Evolutionary conservation across 2,888 invertebrate species (phyloP).

Genomic region (Thera obeliscata): DNA sequence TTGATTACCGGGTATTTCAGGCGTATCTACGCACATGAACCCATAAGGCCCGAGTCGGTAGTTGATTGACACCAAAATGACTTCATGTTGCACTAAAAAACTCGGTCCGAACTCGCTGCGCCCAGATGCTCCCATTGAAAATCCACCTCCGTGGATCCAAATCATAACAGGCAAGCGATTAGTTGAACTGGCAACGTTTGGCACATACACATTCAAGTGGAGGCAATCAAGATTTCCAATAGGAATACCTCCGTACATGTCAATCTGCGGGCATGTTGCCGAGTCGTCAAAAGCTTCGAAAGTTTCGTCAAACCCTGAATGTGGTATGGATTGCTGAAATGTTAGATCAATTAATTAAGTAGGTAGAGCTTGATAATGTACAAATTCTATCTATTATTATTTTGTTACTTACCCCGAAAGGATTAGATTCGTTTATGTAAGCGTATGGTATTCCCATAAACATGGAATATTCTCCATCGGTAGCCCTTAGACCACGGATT

Average conservation of each 20-base stretch:
- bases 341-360: not conserved
- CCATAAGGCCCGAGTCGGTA: conserved; percentile 54
- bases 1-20: conserved; percentile 55
- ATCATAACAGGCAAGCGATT: conserved; percentile 41
- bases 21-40: conserved; percentile 50
- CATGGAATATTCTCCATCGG: conserved; percentile 39
- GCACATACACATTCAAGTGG: conserved; percentile 44
- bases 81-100: conserved; percentile 39
- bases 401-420: conserved; percentile 44
- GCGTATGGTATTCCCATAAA: conserved; percentile 52
- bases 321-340: conserved; percentile 39
- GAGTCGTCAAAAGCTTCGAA: conserved; percentile 47
- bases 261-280: conserved; percentile 41
- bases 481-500: conserved; percentile 40
- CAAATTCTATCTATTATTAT: not conserved
- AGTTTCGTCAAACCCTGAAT: conserved; percentile 35
- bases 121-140: conserved; percentile 15
- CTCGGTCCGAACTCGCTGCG: conserved; percentile 26
- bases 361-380: not conserved
- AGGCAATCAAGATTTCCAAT: conserved; percentile 44
- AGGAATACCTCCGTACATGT: not conserved
- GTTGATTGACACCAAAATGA: conserved; percentile 52
- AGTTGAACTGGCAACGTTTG: conserved; percentile 34
- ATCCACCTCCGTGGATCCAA: conserved; percentile 42
- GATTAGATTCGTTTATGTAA: conserved; percentile 38